phyloP scores from a whole-genome alignment of 2,113 vertebrate species.

The Melospiza melodia region DNA sequence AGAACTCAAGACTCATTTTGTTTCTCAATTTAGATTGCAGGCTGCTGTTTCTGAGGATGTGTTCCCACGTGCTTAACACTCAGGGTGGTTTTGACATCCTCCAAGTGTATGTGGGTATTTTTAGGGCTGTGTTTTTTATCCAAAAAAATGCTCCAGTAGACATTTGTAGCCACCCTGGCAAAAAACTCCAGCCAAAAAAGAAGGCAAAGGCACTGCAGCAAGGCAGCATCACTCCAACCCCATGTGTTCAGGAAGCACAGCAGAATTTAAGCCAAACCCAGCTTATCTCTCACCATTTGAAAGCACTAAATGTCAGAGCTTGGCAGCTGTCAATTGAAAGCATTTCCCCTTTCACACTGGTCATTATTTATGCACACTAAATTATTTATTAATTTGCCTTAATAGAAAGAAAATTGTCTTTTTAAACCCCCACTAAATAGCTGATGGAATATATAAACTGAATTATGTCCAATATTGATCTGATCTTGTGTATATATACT shows the following conservation, averaged over 20 bases:
- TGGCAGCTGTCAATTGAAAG: neutral
- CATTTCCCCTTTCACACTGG: neutral
- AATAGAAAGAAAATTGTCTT: neutral
- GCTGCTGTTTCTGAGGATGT: neutral
- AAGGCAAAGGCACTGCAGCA: neutral
- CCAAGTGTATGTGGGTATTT: neutral
- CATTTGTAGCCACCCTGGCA: neutral
- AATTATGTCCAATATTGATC: conserved; percentile 27
- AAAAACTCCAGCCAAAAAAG: neutral
- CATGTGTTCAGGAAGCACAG: neutral
- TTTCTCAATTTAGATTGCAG: neutral
- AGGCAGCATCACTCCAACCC: neutral
- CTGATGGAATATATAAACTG: neutral
- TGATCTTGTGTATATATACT: conserved; percentile 18
- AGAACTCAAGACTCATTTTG: neutral
- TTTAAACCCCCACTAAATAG: neutral
- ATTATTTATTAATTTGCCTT: neutral
- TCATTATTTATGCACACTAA: neutral
- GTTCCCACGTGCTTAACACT: neutral
- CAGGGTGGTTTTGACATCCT: neutral
- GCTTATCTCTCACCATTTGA: neutral
- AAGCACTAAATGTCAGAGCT: neutral
- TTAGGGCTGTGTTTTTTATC: neutral
- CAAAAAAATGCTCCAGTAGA: neutral
- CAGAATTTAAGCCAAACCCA: neutral